Conservation (phyloP, 2,888 invertebrate genomes). For the Ophonus ardosiacus region DNA sequence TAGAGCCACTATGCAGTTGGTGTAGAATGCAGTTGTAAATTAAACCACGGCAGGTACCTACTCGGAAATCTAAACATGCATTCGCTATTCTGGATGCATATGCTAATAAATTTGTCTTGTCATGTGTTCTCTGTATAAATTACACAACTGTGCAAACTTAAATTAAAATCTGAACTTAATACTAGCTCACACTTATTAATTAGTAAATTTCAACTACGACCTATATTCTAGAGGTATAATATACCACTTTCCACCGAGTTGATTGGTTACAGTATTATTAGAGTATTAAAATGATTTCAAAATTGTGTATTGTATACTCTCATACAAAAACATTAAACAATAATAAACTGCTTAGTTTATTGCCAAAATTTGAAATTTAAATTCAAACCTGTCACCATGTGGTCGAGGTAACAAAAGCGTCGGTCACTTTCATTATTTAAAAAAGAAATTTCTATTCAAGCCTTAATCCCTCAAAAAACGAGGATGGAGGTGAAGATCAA, state of each 20-base stretch:
- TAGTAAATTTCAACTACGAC: neutral
- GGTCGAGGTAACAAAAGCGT: too few relatives aligned
- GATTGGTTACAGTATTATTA: neutral
- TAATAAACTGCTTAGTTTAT: too few relatives aligned
- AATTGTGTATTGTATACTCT: too few relatives aligned
- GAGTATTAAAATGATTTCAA: too few relatives aligned
- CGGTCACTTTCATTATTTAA: too few relatives aligned
- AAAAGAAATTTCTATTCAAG: too few relatives aligned
- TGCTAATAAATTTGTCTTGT: slow-evolving; percentile 55
- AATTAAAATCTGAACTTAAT: slow-evolving; percentile 55
- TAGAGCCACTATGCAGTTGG: neutral
- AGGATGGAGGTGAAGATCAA: too few relatives aligned
- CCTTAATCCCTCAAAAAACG: too few relatives aligned
- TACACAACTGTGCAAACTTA: slow-evolving; percentile 52
- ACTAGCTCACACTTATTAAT: slow-evolving; percentile 27
- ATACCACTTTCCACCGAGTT: neutral
- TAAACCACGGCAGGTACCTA: slow-evolving; percentile 38
- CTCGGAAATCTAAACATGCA: slow-evolving; percentile 39
- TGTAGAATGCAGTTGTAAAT: slow-evolving; percentile 30
- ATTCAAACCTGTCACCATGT: too few relatives aligned
- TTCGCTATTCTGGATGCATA: slow-evolving; percentile 53
- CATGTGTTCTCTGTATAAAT: slow-evolving; percentile 54
- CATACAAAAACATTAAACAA: too few relatives aligned
- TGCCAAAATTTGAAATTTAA: too few relatives aligned
- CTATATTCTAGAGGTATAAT: neutral